A percentile compares a stretch with the other conserved stretches of the same genome.
Conservation (phyloP, 2,797 vertebrate species). For the Nasua narica region DNA sequence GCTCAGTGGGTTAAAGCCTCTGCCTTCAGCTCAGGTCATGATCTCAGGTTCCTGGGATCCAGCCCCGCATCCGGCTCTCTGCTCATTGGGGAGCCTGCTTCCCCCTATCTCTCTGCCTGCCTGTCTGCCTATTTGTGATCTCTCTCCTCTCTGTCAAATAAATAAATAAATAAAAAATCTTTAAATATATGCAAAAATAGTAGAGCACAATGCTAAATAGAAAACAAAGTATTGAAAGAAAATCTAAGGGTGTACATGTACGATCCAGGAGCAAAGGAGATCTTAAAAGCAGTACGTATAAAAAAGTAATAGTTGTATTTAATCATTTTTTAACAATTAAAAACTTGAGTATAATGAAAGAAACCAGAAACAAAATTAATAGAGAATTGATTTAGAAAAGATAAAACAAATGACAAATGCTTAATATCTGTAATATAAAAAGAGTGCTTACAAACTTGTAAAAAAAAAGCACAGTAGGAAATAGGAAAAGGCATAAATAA, state of each 20-base stretch:
- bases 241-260: background rate
- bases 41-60: too few relatives aligned
- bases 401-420: background rate
- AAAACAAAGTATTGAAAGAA: constrained; percentile 2
- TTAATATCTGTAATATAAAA: background rate
- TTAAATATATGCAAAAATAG: background rate
- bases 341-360: background rate
- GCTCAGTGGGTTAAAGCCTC: too few relatives aligned
- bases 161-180: too few relatives aligned
- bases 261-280: background rate
- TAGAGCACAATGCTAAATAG: background rate
- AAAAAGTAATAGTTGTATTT: background rate
- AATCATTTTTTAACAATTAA: background rate
- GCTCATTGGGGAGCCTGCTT: too few relatives aligned
- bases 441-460: background rate
- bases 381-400: background rate
- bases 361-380: background rate
- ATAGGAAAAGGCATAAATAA: background rate
- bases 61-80: too few relatives aligned
- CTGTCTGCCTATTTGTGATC: too few relatives aligned
- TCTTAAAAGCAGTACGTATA: background rate
- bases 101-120: too few relatives aligned
- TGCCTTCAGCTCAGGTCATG: too few relatives aligned
- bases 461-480: background rate
- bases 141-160: too few relatives aligned